Base-by-base conservation (phyloP, 1,140 invertebrate species). In the Bombus picipes region DNA sequence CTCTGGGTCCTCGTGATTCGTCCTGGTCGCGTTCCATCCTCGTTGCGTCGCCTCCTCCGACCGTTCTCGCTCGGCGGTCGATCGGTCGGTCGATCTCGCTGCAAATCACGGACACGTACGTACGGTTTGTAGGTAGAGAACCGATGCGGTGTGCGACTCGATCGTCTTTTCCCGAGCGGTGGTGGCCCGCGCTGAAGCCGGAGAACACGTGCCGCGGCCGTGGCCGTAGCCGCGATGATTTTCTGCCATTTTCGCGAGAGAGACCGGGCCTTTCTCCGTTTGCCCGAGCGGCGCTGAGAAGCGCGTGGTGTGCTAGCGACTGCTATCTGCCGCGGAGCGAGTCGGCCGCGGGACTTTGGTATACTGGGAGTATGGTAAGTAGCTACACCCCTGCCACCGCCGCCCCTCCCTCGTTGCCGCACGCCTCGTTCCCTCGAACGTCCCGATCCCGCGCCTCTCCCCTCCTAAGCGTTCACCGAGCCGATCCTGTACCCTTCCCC, bases 281-380 rank as follows among this genome's bases (percentile, higher is more conserved):
- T 77, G 68, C 76, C 70, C 72, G 59, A 65, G 77, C 74, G 87
- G 80, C 83, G 89, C 57, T 85, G 90, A 85, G 88, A 83, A 87
- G 88, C 87, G 83, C 47, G 84, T 88, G 88, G 91, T 91, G 89
- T 93, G 91, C 92, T 87, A 91, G 92, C 91, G 91, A 94, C 94
- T 93, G 91, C 94, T 93, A 93, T 94, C 93, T 91, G 90, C 90
- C 91, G 91, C 90, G 92, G 91, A 88, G 91, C 87, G 89, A 93
- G 92, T 91, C 89, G 91, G 90, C 89, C 91, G 92, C 92, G 91
- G 91, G 92, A 93, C 92, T 94, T 92, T 93, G 93, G 91, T 92
- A 93, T 94, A 94, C 92, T 92, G 93, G 92, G 92, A 94, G 93
- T 94, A 94, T 94, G 94, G 92, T 94, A 94, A 94, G 94, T 95